Evolutionary conservation across 2,797 vertebrate genomes (phyloP).

Genomic region (Paedocypris micromegethes): DNA sequence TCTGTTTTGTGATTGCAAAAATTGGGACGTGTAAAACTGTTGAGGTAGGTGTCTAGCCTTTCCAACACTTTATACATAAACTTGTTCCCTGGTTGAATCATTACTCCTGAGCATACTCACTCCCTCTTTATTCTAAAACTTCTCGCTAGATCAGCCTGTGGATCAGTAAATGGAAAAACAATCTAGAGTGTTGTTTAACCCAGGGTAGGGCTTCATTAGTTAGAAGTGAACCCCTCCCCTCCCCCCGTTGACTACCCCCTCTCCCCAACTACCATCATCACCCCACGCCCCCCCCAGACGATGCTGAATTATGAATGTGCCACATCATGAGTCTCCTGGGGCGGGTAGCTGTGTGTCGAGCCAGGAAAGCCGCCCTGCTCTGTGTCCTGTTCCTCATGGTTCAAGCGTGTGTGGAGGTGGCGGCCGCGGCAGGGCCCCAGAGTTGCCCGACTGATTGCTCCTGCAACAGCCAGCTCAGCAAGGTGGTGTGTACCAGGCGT

Average conservation of each 20-base stretch:
- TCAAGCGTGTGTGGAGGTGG: conserved; percentile 80
- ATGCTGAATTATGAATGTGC: conserved; percentile 98
- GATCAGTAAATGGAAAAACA: conserved; percentile 70
- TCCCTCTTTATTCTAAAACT: conserved; percentile 50
- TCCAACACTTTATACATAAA: conserved; percentile 64
- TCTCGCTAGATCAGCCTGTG: conserved; percentile 59
- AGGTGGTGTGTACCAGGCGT: conserved; percentile 95
- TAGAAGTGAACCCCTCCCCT: conserved; percentile 40
- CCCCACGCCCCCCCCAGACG: conserved; percentile 74
- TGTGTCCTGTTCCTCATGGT: conserved; percentile 88
- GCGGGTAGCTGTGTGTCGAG: conserved; percentile 95
- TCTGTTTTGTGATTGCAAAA: conserved; percentile 65
- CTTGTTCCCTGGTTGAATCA: conserved; percentile 57
- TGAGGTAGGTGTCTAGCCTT: conserved; percentile 83
- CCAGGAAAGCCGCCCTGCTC: conserved; percentile 90
- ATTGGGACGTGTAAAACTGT: conserved; percentile 71
- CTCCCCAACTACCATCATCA: conserved; percentile 49
- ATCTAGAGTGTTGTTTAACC: conserved; percentile 69
- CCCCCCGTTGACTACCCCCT: conserved; percentile 47
- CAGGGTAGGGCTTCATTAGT: conserved; percentile 71
- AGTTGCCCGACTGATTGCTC: conserved; percentile 93
- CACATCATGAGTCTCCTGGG: conserved; percentile 99
- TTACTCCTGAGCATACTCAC: conserved; percentile 54
- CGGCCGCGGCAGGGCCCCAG: conserved; percentile 83
- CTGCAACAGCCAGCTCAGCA: conserved; percentile 97